phyloP scores from a whole-genome alignment of 2,113 vertebrate genomes.

The Sigmodon hispidus region DNA sequence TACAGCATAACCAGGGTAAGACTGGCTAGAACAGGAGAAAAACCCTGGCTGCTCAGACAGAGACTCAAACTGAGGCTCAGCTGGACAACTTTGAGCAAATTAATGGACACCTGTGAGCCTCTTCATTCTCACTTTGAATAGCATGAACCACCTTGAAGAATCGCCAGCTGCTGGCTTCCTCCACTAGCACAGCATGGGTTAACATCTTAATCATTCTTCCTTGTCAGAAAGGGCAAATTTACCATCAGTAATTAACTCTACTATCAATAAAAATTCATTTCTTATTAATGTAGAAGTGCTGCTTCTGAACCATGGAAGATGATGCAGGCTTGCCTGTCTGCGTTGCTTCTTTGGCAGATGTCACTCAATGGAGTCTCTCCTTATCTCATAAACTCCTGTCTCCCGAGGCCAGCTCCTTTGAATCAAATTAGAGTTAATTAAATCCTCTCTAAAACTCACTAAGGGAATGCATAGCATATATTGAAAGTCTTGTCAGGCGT shows the following conservation, averaged over 20 bases:
- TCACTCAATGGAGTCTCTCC: background rate
- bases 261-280: background rate
- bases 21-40: background rate
- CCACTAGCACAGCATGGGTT: background rate
- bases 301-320: background rate
- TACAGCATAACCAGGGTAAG: background rate
- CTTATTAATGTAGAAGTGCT: slow-evolving; percentile 2
- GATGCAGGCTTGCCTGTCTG: background rate
- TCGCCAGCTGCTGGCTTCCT: background rate
- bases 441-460: background rate
- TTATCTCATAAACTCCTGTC: background rate
- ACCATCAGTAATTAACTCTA: background rate
- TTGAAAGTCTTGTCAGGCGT: slow-evolving; percentile 8
- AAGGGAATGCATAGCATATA: background rate
- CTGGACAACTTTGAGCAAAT: background rate
- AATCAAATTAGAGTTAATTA: slow-evolving; percentile 56
- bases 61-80: background rate
- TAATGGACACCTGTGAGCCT: background rate
- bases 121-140: background rate
- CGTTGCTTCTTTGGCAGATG: background rate
- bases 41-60: background rate
- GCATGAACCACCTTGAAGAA: background rate
- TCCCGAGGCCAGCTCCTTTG: background rate
- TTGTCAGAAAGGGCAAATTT: background rate
- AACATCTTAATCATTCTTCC: background rate